Conservation (phyloP, 1,140 invertebrate species). For the Theocolax elegans region DNA sequence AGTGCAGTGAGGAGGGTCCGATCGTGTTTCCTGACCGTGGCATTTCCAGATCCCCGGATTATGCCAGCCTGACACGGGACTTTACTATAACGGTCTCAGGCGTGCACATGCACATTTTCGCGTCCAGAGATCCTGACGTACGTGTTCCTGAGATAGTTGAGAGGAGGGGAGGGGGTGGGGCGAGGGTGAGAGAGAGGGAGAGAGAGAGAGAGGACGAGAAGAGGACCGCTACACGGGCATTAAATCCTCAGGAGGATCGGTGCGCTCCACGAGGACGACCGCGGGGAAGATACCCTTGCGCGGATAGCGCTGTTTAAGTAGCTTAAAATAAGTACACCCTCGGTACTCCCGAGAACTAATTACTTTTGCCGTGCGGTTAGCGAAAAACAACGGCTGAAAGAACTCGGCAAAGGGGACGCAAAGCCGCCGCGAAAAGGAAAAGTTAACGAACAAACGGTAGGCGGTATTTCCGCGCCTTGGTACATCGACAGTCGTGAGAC, state of each 20-base stretch:
- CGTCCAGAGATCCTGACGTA: background rate
- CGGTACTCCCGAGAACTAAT: conserved; percentile 41
- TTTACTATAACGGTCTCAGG: conserved; percentile 48
- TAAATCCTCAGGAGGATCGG: conserved; percentile 36
- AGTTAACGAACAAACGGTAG: conserved; percentile 22
- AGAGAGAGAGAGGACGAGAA: background rate
- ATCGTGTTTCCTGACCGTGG: conserved; percentile 61
- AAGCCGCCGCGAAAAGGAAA: conserved; percentile 20
- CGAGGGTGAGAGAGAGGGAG: background rate
- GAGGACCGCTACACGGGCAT: background rate
- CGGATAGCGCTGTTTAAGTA: conserved; percentile 46
- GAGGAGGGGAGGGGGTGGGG: background rate
- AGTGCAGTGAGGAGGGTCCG: conserved; percentile 47
- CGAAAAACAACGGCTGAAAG: conserved; percentile 19
- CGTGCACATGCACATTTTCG: conserved; percentile 18
- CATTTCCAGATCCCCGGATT: conserved; percentile 60
- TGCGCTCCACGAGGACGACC: conserved; percentile 10
- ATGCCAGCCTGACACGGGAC: conserved; percentile 58
- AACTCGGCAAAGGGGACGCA: background rate
- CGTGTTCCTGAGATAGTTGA: background rate
- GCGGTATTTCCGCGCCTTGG: conserved; percentile 4
- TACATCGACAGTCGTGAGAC: too few relatives aligned
- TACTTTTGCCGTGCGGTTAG: conserved; percentile 21
- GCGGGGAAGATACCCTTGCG: conserved; percentile 30
- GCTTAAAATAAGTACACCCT: conserved; percentile 51